Evolutionary conservation across 2,888 invertebrate genomes (phyloP).

Genomic region (Heliothis peltigera): DNA sequence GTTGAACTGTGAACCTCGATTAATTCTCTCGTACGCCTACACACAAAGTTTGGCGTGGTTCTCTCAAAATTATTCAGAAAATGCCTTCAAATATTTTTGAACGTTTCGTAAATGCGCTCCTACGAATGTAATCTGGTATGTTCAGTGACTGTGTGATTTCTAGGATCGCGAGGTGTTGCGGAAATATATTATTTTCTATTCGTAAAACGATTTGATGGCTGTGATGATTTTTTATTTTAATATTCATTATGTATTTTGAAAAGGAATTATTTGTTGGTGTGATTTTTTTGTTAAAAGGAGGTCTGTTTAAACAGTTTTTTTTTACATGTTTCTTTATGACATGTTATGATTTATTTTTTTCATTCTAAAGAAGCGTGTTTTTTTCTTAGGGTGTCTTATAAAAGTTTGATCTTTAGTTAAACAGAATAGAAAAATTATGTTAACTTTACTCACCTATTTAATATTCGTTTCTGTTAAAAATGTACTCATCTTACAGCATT

Average conservation of each 20-base stretch:
- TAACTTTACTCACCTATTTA: constrained; percentile 54
- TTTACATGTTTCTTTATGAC: no score
- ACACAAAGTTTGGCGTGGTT: constrained; percentile 13
- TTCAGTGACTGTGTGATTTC: constrained; percentile 32
- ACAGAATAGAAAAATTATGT: neutral
- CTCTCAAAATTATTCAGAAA: constrained; percentile 28
- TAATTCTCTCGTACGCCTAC: constrained; percentile 29
- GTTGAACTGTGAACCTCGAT: constrained; percentile 22
- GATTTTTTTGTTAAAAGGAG: no score
- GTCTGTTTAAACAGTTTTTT: no score
- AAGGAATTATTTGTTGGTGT: no score
- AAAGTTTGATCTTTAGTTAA: no score
- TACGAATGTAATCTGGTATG: constrained; percentile 10
- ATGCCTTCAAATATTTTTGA: constrained; percentile 13
- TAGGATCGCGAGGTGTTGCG: constrained; percentile 13
- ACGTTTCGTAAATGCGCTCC: neutral
- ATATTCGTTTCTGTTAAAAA: constrained; percentile 21
- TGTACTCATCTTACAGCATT: constrained; percentile 32
- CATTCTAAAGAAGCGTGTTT: no score
- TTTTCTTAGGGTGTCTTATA: neutral
- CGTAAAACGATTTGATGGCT: constrained; percentile 13
- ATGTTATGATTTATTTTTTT: no score
- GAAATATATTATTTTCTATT: constrained; percentile 14
- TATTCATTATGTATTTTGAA: no score
- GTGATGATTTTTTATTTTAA: no score